Evolutionary conservation across 1,140 invertebrate species (phyloP).

Genomic region (Pachyrhynchus sulphureomaculatus): DNA sequence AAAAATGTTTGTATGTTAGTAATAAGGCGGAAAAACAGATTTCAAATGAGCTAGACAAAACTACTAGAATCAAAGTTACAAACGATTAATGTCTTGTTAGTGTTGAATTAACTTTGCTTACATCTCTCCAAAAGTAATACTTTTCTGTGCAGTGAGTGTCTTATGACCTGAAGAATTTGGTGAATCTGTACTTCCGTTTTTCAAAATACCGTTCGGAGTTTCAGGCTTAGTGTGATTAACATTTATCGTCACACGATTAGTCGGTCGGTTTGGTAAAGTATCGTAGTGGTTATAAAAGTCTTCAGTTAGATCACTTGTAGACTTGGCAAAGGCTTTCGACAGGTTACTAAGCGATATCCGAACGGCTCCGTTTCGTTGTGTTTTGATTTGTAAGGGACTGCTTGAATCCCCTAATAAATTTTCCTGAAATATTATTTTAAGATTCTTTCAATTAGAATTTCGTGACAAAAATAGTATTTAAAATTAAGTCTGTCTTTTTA

Average conservation of each 20-base stretch:
- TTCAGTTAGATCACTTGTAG: conserved; percentile 41
- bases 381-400: conserved; percentile 39
- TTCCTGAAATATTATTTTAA: conserved; percentile 52
- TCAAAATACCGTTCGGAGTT: conserved; percentile 49
- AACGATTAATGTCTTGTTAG: background rate
- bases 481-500: too few relatives aligned
- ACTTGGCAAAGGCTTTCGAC: conserved; percentile 53
- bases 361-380: conserved; percentile 55
- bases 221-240: conserved; percentile 35
- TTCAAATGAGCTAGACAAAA: too few relatives aligned
- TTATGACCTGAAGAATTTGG: conserved; percentile 34
- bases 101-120: conserved; percentile 40
- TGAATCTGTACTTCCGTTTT: conserved; percentile 41
- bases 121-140: conserved; percentile 53
- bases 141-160: conserved; percentile 48
- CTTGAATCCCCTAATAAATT: conserved; percentile 43
- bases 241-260: conserved; percentile 45
- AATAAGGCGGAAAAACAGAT: too few relatives aligned
- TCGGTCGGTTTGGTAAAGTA: conserved; percentile 30
- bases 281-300: conserved; percentile 24
- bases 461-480: background rate
- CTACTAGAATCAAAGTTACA: background rate
- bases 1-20: too few relatives aligned
- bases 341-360: conserved; percentile 55
- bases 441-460: background rate